These are phyloP conservation scores for Pangasius larnaudii DNA, from an alignment of 2,797 vertebrate species.

Conservation along the genomic window DNA sequence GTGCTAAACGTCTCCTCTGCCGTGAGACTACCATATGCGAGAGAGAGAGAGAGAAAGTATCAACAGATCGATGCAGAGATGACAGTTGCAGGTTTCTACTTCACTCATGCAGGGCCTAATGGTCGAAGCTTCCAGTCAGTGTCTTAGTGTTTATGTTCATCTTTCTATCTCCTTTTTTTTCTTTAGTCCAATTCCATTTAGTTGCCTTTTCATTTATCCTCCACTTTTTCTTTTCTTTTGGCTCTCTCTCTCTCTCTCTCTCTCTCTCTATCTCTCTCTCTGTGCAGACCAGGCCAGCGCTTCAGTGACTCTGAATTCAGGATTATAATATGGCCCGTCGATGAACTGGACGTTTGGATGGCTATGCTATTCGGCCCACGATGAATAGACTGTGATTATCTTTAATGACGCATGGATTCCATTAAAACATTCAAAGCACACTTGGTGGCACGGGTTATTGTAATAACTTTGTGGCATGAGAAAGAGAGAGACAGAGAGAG, in stretches of 20 bases:
- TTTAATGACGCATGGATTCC: constrained; percentile 59
- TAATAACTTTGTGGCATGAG: constrained; percentile 32
- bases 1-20: neutral
- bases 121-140: neutral
- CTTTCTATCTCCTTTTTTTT: constrained; percentile 50
- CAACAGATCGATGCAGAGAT: neutral
- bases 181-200: neutral
- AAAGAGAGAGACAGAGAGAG: neutral
- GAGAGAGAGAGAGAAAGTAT: neutral
- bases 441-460: constrained; percentile 44
- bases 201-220: constrained; percentile 7
- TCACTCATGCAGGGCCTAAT: neutral
- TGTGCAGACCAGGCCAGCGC: neutral
- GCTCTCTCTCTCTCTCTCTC: neutral
- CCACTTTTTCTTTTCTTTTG: neutral
- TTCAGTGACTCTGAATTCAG: constrained; percentile 25
- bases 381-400: constrained; percentile 54
- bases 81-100: neutral
- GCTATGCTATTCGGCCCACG: constrained; percentile 27
- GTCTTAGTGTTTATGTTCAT: constrained; percentile 53
- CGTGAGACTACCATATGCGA: neutral
- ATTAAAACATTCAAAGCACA: constrained; percentile 52
- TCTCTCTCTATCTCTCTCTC: neutral
- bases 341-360: constrained; percentile 33
- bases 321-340: constrained; percentile 22